Evolutionary conservation across 1,140 invertebrate species (phyloP).

Genomic region (Ips typographus): DNA sequence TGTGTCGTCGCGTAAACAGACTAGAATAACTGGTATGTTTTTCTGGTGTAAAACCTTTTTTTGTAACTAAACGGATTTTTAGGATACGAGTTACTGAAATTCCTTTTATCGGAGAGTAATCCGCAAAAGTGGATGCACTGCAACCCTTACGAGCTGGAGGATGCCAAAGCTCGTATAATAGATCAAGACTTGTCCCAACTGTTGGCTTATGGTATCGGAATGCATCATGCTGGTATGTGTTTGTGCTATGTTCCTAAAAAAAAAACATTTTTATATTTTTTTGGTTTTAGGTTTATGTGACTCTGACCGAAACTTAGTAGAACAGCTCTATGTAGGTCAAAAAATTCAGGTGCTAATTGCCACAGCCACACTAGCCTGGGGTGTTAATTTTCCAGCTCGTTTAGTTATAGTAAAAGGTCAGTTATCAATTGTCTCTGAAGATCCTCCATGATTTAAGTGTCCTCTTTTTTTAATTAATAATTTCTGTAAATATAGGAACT

Average conservation of each 20-base stretch:
- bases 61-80: not conserved
- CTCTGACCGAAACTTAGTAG: slow-evolving; percentile 85
- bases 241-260: not conserved
- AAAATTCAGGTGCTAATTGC: slow-evolving; percentile 99
- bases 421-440: not conserved
- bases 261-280: not conserved
- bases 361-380: slow-evolving; percentile 97
- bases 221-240: slow-evolving; percentile 86
- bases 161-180: slow-evolving; percentile 32
- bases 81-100: slow-evolving; percentile 91
- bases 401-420: slow-evolving; percentile 71
- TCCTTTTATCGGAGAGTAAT: slow-evolving; percentile 85
- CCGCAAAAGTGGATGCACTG: slow-evolving; percentile 87
- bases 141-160: slow-evolving; percentile 32
- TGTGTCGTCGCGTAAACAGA: slow-evolving; percentile 97
- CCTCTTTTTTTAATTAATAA: slow-evolving; percentile 2
- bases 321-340: slow-evolving; percentile 94
- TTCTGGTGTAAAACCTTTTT: not conserved
- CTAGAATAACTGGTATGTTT: slow-evolving; percentile 77
- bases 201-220: slow-evolving; percentile 95
- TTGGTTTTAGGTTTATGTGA: slow-evolving; percentile 70
- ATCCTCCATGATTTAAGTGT: slow-evolving; percentile 19
- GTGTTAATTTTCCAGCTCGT: slow-evolving; percentile 97
- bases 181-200: slow-evolving; percentile 94
- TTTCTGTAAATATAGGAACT: slow-evolving; percentile 61